Evolutionary conservation across 2,797 vertebrate genomes (phyloP).

Genomic region (Myiotriccus ornatus): DNA sequence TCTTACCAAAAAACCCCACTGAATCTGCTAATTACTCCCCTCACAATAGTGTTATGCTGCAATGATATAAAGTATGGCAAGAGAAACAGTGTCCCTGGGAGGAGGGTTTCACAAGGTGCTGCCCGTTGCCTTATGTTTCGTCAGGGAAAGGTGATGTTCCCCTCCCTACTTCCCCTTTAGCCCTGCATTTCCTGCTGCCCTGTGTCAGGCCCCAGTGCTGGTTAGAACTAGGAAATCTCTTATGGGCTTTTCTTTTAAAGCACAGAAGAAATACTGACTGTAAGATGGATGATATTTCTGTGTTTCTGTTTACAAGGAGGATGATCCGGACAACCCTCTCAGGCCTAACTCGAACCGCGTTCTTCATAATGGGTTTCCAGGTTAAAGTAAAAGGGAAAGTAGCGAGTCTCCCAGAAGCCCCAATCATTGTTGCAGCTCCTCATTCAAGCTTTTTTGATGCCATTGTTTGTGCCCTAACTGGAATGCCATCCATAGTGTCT

Average conservation of each 20-base stretch:
- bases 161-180: not conserved
- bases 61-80: not conserved
- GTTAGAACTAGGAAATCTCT: not conserved
- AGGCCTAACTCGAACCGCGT: conserved; percentile 80
- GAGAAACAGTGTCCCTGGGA: not conserved
- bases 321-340: conserved; percentile 72
- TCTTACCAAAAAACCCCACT: not conserved
- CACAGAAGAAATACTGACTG: not conserved
- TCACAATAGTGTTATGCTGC: not conserved
- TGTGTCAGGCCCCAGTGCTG: not conserved
- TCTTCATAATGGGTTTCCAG: conserved; percentile 89
- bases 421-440: conserved; percentile 90
- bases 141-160: not conserved
- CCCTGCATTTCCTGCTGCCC: fast-evolving
- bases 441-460: conserved; percentile 95
- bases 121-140: not conserved
- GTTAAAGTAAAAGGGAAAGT: conserved; percentile 86
- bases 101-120: not conserved
- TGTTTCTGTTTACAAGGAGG: conserved; percentile 63
- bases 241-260: not conserved
- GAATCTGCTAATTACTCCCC: not conserved
- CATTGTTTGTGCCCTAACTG: conserved; percentile 85
- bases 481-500: conserved; percentile 90
- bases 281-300: not conserved
- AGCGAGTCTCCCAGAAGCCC: conserved; percentile 81